phyloP scores from a whole-genome alignment of 2,113 vertebrate genomes.

The Crocuta crocuta region DNA sequence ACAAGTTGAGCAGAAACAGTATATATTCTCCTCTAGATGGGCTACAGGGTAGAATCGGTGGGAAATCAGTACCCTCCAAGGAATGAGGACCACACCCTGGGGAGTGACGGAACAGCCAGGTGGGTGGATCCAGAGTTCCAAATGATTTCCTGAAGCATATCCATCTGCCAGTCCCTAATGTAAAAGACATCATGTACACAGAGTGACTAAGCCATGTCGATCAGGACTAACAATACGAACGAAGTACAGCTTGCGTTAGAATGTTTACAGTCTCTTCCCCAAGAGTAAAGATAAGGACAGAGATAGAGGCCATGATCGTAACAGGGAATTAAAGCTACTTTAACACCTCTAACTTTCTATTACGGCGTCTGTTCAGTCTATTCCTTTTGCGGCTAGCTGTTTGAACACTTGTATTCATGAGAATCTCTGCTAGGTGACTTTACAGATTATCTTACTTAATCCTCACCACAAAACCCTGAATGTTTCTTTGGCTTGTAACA shows the following conservation, averaged over 20 bases:
- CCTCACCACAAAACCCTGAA: background rate
- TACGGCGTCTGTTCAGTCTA: background rate
- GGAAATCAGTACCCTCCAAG: background rate
- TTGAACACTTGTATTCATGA: background rate
- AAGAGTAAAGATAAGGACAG: background rate
- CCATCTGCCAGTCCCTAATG: background rate
- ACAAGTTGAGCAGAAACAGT: background rate
- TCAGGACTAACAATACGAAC: background rate
- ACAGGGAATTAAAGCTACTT: background rate
- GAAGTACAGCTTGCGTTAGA: background rate
- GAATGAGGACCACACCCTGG: background rate
- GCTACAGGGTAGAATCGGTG: too few relatives aligned
- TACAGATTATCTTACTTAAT: background rate
- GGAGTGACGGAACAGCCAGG: background rate
- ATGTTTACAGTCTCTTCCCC: background rate
- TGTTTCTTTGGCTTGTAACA: background rate
- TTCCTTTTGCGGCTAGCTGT: background rate
- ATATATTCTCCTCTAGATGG: background rate
- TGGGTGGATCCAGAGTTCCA: background rate
- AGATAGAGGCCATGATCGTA: background rate
- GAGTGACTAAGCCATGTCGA: background rate
- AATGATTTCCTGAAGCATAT: background rate
- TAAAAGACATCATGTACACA: background rate
- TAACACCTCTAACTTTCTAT: background rate
- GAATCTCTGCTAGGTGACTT: background rate